Evolutionary conservation across 2,888 invertebrate species (phyloP).

Genomic region (Eilema sororculum): DNA sequence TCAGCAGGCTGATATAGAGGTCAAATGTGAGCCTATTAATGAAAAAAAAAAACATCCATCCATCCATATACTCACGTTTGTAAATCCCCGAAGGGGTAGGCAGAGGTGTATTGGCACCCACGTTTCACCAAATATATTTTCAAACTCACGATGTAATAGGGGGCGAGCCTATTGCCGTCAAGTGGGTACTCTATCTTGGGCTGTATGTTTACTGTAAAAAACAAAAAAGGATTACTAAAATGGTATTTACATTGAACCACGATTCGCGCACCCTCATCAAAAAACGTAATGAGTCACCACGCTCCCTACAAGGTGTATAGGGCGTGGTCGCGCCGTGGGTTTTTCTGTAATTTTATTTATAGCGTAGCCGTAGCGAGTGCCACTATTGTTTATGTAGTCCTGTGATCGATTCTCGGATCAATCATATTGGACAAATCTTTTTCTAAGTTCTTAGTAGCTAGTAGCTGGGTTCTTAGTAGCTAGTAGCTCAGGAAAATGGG

Average conservation of each 20-base stretch:
- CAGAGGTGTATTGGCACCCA: too few species aligned
- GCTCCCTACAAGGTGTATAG: not conserved
- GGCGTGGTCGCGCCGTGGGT: not conserved
- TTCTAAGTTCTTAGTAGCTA: not conserved
- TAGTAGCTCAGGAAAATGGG: not conserved
- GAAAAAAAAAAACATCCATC: too few species aligned
- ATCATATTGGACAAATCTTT: not conserved
- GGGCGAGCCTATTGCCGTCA: too few species aligned
- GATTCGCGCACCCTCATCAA: not conserved
- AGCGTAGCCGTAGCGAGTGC: not conserved
- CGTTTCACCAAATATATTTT: too few species aligned
- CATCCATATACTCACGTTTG: too few species aligned
- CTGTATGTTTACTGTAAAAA: too few species aligned
- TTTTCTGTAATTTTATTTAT: not conserved
- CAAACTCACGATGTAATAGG: too few species aligned
- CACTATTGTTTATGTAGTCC: not conserved
- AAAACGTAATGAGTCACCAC: not conserved
- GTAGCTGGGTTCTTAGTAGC: too few species aligned
- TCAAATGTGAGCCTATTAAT: too few species aligned
- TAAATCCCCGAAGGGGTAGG: too few species aligned
- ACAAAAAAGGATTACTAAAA: not conserved
- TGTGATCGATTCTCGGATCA: not conserved
- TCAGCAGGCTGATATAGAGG: too few species aligned
- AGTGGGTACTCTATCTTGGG: too few species aligned
- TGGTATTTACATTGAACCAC: not conserved